These are phyloP conservation scores for Bugulina stolonifera DNA, from an alignment of 2,888 invertebrate genomes.

Conservation along the genomic window DNA sequence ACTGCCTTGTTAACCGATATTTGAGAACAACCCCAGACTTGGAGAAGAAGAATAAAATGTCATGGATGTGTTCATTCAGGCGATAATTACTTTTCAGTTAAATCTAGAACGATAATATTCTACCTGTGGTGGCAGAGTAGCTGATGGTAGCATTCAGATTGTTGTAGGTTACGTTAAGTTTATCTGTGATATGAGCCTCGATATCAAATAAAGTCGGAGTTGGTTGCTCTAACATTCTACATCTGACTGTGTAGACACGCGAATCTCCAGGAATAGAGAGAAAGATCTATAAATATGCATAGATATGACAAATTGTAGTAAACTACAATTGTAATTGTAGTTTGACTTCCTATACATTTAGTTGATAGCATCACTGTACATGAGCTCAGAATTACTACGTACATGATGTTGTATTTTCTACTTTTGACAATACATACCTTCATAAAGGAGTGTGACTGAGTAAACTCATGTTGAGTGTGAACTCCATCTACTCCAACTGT, in stretches of 20 bases:
- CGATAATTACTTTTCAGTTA: too few species aligned
- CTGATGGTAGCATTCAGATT: background rate
- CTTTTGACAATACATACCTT: background rate
- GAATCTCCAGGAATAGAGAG: slow-evolving; percentile 1
- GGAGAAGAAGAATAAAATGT: too few species aligned
- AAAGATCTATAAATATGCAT: slow-evolving; percentile 10
- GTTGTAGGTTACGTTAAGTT: slow-evolving; percentile 10
- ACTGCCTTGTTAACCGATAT: too few species aligned
- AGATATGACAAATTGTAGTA: too few species aligned
- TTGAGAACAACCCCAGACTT: too few species aligned
- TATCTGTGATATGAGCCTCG: slow-evolving; percentile 8
- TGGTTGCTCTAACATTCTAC: background rate
- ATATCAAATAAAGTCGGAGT: background rate
- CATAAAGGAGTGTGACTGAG: background rate
- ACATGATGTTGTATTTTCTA: too few species aligned
- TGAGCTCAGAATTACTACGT: too few species aligned
- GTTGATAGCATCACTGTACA: too few species aligned
- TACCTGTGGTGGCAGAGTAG: background rate
- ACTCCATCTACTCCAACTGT: background rate
- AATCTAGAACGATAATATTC: too few species aligned
- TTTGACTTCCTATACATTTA: too few species aligned
- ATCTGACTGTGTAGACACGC: slow-evolving; percentile 3
- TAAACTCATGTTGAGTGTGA: background rate
- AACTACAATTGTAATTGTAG: too few species aligned
- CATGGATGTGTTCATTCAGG: too few species aligned